Conservation (phyloP, 2,113 vertebrate genomes). For the Sinocyclocheilus maitianheensis region DNA sequence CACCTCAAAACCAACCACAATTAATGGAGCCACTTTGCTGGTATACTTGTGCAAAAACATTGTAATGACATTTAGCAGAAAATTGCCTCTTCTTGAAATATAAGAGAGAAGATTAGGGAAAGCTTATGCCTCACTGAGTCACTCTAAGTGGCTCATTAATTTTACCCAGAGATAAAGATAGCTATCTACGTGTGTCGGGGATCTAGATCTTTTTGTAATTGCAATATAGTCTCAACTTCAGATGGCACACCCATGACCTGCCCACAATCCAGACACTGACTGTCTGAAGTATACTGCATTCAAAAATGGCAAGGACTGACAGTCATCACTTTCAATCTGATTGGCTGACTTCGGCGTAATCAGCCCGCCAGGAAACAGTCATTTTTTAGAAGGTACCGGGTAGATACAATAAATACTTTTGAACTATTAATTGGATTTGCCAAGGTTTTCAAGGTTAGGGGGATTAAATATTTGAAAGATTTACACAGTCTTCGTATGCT, state of each 20-base stretch:
- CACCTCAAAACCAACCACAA: constrained; percentile 78
- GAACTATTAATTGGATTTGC: neutral
- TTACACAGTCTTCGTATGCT: too few species aligned
- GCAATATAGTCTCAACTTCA: neutral
- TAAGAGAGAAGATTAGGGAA: constrained; percentile 64
- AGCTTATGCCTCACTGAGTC: constrained; percentile 62
- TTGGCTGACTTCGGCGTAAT: neutral
- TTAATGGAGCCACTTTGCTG: constrained; percentile 78
- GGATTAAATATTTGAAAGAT: too few species aligned
- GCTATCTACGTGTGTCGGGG: neutral
- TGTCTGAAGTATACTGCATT: neutral
- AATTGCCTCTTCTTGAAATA: constrained; percentile 74
- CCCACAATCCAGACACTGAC: neutral
- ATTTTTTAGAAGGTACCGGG: neutral
- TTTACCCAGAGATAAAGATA: constrained; percentile 23
- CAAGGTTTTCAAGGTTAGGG: neutral
- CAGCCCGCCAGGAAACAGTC: neutral
- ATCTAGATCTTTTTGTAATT: constrained; percentile 18
- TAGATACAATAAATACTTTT: neutral
- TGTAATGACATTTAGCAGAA: constrained; percentile 75
- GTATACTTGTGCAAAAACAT: constrained; percentile 68
- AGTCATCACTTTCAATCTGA: neutral
- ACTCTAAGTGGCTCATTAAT: constrained; percentile 37
- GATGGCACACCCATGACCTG: neutral
- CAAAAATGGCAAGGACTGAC: neutral